Evolutionary conservation across 2,888 invertebrate species (phyloP).

Genomic region (Scrobipalpa atriplicella): DNA sequence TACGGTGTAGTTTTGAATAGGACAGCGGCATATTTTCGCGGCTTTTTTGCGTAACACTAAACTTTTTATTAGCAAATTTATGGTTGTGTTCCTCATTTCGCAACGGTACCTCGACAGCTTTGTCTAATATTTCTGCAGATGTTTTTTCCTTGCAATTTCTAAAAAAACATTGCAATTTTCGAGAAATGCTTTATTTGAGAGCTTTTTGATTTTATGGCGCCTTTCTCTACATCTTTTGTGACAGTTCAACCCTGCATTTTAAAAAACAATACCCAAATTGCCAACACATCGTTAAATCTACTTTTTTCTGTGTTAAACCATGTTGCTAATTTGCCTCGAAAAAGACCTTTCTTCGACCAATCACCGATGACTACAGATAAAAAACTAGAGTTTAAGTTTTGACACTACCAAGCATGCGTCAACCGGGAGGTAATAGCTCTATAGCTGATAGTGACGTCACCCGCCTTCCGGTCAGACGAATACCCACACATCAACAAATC

Average conservation of each 20-base stretch:
- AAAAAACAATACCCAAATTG: conserved; percentile 41
- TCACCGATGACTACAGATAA: neutral
- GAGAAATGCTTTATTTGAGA: conserved; percentile 39
- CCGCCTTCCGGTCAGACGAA: conserved; percentile 46
- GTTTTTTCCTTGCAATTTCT: conserved; percentile 53
- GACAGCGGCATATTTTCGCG: conserved; percentile 59
- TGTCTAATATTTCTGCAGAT: conserved; percentile 64
- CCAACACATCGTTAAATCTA: neutral
- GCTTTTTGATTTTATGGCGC: conserved; percentile 35
- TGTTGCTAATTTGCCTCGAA: neutral
- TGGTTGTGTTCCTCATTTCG: conserved; percentile 56
- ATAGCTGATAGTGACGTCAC: conserved; percentile 54
- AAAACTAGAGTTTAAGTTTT: neutral
- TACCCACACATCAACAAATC: conserved; percentile 4
- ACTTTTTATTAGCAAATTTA: conserved; percentile 66
- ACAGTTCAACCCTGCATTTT: conserved; percentile 53
- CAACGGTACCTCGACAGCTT: conserved; percentile 64
- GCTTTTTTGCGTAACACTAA: conserved; percentile 57
- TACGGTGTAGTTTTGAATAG: conserved; percentile 43
- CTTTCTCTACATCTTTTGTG: conserved; percentile 49
- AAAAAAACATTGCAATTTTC: conserved; percentile 45
- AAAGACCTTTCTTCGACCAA: conserved; percentile 10
- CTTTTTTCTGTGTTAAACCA: neutral
- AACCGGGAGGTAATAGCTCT: conserved; percentile 45
- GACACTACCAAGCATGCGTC: conserved; percentile 36